Conservation (phyloP, 1,140 invertebrate genomes). For the Chionoecetes opilio region DNA sequence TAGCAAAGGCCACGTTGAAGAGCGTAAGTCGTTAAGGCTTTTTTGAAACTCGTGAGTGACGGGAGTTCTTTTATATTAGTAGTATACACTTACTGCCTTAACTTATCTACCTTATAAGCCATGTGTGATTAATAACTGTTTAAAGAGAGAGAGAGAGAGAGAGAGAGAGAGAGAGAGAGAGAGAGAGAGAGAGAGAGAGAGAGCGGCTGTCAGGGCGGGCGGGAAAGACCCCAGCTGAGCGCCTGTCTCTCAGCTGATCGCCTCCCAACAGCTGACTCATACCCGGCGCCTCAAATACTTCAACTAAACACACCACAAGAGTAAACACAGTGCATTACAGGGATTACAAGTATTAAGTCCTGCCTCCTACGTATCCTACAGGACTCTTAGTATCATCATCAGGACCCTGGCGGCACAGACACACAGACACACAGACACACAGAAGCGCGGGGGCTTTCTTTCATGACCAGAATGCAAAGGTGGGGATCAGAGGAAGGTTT, state of each 20-base stretch:
- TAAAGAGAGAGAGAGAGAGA: too few relatives aligned
- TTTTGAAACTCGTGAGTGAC: too few relatives aligned
- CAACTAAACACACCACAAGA: neutral
- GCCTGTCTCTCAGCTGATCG: neutral
- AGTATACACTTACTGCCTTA: too few relatives aligned
- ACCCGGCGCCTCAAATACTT: neutral
- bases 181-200: neutral
- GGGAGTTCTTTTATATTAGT: too few relatives aligned
- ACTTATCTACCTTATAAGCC: too few relatives aligned
- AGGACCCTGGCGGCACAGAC: neutral
- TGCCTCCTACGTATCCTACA: neutral
- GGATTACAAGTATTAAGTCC: too few relatives aligned
- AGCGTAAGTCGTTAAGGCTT: too few relatives aligned
- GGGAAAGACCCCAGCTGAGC: neutral
- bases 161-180: neutral
- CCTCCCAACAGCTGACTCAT: conserved; percentile 32
- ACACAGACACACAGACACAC: too few relatives aligned
- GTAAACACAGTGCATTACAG: neutral
- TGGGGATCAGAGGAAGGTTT: conserved; percentile 23
- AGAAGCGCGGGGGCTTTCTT: neutral
- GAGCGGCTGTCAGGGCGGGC: neutral
- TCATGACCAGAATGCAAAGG: neutral
- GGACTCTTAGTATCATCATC: neutral
- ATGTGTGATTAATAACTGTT: too few relatives aligned
- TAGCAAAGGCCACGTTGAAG: too few relatives aligned